phyloP scores from a whole-genome alignment of 2,113 vertebrate genomes.

The Stegastes partitus region DNA sequence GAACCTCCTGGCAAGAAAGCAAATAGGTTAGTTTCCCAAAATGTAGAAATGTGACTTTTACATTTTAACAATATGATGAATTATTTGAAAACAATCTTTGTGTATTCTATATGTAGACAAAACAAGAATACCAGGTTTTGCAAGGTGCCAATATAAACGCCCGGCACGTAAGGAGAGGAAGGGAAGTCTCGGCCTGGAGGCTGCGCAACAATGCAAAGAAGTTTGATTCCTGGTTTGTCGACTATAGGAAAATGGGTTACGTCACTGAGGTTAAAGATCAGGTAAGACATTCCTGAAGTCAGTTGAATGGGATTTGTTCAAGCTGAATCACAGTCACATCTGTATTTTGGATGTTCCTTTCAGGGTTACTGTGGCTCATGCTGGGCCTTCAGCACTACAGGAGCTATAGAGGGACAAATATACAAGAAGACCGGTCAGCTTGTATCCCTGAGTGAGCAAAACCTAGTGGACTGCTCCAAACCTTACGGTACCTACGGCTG shows the following conservation, averaged over 20 bases:
- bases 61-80: background rate
- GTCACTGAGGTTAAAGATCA: conserved; percentile 86
- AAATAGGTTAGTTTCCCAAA: background rate
- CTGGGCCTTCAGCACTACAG: conserved; percentile 88
- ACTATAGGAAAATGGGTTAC: conserved; percentile 83
- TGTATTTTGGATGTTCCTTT: conserved; percentile 10
- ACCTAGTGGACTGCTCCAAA: conserved; percentile 86
- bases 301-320: background rate
- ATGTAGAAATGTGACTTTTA: background rate
- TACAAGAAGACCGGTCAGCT: conserved; percentile 83
- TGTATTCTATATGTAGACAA: conserved; percentile 65
- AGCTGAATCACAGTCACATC: background rate
- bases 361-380: conserved; percentile 87
- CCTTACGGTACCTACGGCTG: conserved; percentile 84
- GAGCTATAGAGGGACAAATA: conserved; percentile 85
- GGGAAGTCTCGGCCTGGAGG: conserved; percentile 53
- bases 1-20: background rate
- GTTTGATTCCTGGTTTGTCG: conserved; percentile 57
- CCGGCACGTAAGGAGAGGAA: conserved; percentile 63
- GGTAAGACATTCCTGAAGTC: conserved; percentile 52
- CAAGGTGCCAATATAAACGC: conserved; percentile 77
- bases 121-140: conserved; percentile 76
- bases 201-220: conserved; percentile 70
- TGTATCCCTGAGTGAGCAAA: conserved; percentile 85
- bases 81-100: background rate